Conservation (phyloP, 2,888 invertebrate genomes). For the Aproaerema taeniolella region DNA sequence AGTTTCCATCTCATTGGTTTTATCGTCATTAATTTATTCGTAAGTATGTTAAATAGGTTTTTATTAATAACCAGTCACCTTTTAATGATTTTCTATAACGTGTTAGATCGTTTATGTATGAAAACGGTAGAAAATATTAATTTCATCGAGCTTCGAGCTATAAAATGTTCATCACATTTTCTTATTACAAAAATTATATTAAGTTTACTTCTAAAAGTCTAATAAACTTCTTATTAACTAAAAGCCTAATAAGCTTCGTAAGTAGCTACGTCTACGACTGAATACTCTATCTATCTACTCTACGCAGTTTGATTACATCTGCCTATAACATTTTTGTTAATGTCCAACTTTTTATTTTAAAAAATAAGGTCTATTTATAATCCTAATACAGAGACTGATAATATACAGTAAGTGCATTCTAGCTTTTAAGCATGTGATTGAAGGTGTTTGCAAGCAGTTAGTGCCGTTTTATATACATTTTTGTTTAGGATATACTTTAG, state of each 20-base stretch:
- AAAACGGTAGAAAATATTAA: conserved; percentile 1
- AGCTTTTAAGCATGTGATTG: conserved; percentile 55
- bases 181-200: background rate
- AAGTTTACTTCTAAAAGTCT: background rate
- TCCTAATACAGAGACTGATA: too few relatives aligned
- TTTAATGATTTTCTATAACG: conserved; percentile 24
- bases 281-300: too few relatives aligned
- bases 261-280: background rate
- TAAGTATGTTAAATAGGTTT: conserved; percentile 23
- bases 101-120: conserved; percentile 9
- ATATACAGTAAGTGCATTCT: conserved; percentile 32
- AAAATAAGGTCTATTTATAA: background rate
- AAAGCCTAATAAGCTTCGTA: background rate
- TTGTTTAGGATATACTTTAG: conserved; percentile 40
- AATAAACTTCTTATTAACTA: background rate
- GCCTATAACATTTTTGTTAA: too few relatives aligned
- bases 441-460: conserved; percentile 68
- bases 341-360: too few relatives aligned
- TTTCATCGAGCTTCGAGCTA: background rate
- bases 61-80: conserved; percentile 61
- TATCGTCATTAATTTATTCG: conserved; percentile 22
- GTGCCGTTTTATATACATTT: conserved; percentile 44
- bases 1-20: conserved; percentile 17
- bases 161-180: background rate
- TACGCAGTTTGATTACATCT: too few relatives aligned